A percentile compares a stretch with the other conserved stretches of the same genome.
Evolutionary conservation across 2,113 vertebrate genomes (phyloP).

Genomic region (Poeciliopsis turrubarensis): DNA sequence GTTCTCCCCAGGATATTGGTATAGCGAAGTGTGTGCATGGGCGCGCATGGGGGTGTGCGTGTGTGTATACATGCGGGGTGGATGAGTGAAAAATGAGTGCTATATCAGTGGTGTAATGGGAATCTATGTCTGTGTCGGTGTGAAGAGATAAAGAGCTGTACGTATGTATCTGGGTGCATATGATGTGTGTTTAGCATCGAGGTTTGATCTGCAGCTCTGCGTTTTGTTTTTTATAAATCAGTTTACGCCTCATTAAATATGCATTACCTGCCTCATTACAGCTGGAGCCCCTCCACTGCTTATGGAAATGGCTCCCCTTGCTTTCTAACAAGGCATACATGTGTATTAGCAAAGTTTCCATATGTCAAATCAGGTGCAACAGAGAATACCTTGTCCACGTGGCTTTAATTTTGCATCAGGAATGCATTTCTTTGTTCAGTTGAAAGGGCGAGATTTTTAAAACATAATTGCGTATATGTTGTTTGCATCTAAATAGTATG

Average conservation of each 20-base stretch:
- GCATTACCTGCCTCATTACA: slow-evolving; percentile 81
- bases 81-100: slow-evolving; percentile 13
- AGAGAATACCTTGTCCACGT: slow-evolving; percentile 6
- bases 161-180: slow-evolving; percentile 11
- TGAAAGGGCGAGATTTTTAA: neutral
- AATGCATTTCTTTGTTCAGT: neutral
- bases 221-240: slow-evolving; percentile 64
- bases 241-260: slow-evolving; percentile 81
- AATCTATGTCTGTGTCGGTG: neutral
- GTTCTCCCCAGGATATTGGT: slow-evolving; percentile 26
- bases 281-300: slow-evolving; percentile 67
- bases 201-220: slow-evolving; percentile 36
- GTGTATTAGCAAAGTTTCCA: slow-evolving; percentile 33
- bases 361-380: slow-evolving; percentile 7
- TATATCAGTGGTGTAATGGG: neutral
- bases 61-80: neutral
- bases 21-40: neutral
- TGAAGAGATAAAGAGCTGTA: slow-evolving; percentile 18
- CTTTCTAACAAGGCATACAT: slow-evolving; percentile 57
- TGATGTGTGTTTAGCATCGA: slow-evolving; percentile 27
- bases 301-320: slow-evolving; percentile 66
- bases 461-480: neutral
- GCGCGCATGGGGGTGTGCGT: neutral
- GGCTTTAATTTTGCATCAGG: slow-evolving; percentile 12
- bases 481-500: neutral